phyloP scores from a whole-genome alignment of 2,113 vertebrate species.

The Gnathonemus longibarbis region DNA sequence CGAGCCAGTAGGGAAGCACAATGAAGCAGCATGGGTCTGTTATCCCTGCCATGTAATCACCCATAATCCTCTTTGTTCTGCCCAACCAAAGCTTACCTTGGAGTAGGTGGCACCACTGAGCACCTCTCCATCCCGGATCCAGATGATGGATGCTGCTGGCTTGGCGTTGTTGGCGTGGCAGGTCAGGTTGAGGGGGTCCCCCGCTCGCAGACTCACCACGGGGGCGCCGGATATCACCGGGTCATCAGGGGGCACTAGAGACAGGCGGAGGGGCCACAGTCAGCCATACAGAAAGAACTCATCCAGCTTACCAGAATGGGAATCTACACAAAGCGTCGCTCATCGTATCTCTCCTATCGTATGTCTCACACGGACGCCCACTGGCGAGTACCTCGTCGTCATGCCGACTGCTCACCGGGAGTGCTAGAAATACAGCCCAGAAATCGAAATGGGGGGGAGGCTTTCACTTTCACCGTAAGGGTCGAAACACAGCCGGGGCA shows the following conservation, averaged over 20 bases:
- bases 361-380: background rate
- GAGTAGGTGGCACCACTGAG: slow-evolving; percentile 91
- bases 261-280: background rate
- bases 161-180: slow-evolving; percentile 94
- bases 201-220: slow-evolving; percentile 84
- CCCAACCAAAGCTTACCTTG: slow-evolving; percentile 71
- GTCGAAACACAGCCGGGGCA: background rate
- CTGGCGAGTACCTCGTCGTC: background rate
- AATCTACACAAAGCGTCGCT: background rate
- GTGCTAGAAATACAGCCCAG: background rate
- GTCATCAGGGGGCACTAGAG: slow-evolving; percentile 91
- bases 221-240: slow-evolving; percentile 88
- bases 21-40: background rate
- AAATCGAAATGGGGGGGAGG: background rate
- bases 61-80: background rate
- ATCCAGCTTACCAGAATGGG: background rate
- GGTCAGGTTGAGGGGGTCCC: slow-evolving; percentile 90
- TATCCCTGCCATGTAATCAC: background rate
- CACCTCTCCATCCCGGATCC: slow-evolving; percentile 85
- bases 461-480: background rate
- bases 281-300: background rate
- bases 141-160: slow-evolving; percentile 92
- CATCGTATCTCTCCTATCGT: background rate
- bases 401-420: background rate
- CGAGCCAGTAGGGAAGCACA: background rate